phyloP scores from a whole-genome alignment of 2,888 invertebrate species.

The Lepidocyrtoides sp. region DNA sequence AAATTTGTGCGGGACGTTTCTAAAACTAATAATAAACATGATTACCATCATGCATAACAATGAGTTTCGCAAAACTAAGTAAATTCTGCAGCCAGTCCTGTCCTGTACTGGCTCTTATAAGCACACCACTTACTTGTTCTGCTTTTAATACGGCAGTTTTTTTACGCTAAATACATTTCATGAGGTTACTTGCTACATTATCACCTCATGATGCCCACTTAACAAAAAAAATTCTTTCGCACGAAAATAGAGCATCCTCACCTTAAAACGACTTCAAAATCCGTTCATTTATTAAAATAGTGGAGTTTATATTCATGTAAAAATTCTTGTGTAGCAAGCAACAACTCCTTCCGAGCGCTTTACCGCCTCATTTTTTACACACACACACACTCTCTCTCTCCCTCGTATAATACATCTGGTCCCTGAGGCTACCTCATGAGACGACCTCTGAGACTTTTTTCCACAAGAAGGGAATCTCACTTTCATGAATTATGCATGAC shows the following conservation, averaged over 20 bases:
- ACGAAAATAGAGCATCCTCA: not conserved
- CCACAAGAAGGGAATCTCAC: conserved; percentile 75
- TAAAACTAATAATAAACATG: too few species aligned
- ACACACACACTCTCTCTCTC: too few species aligned
- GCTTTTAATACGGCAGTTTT: too few species aligned
- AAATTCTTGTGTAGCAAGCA: conserved; percentile 7
- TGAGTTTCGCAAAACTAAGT: too few species aligned
- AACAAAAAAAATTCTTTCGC: not conserved
- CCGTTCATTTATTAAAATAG: conserved; percentile 60
- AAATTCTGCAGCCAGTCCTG: too few species aligned
- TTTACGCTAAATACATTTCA: too few species aligned
- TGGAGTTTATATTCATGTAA: not conserved
- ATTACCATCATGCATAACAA: too few species aligned
- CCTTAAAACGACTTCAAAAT: conserved; percentile 24
- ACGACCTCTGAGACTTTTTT: conserved; percentile 74
- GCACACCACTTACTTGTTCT: too few species aligned
- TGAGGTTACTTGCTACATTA: not conserved
- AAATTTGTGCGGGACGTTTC: too few species aligned
- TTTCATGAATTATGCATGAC: conserved; percentile 84
- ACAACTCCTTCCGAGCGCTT: not conserved
- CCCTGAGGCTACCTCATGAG: conserved; percentile 58
- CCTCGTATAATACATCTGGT: too few species aligned
- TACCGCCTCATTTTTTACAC: not conserved
- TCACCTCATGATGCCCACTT: not conserved
- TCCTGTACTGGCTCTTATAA: too few species aligned